Conservation (phyloP, 2,888 invertebrate genomes). For the Ophion slaviceki region DNA sequence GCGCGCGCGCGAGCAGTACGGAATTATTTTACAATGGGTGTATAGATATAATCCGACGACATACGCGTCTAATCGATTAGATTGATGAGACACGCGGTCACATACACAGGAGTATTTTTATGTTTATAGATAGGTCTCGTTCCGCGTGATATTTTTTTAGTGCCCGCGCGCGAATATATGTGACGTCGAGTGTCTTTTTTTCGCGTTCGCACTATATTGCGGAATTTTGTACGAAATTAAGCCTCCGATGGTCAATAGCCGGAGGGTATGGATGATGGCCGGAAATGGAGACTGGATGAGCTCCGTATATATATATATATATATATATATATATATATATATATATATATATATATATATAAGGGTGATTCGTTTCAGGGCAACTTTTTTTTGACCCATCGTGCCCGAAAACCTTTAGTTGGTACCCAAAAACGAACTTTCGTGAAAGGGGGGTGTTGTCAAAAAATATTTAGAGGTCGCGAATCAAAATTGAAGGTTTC, state of each 20-base stretch:
- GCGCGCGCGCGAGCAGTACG: too few species aligned
- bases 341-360: too few species aligned
- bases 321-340: too few species aligned
- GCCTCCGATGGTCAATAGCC: background rate
- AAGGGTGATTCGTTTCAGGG: too few species aligned
- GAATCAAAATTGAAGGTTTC: too few species aligned
- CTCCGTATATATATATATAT: background rate
- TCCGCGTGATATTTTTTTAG: background rate
- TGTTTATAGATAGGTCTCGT: background rate
- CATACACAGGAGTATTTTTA: background rate
- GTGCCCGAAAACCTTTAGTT: too few species aligned
- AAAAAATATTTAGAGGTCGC: too few species aligned
- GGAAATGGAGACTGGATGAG: background rate
- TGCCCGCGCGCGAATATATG: background rate
- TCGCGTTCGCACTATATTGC: background rate
- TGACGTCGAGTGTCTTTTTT: background rate
- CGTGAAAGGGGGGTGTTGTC: too few species aligned
- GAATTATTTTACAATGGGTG: too few species aligned
- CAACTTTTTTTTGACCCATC: too few species aligned
- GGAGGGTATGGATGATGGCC: background rate
- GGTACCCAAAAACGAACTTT: too few species aligned
- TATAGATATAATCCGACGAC: too few species aligned
- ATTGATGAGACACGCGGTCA: background rate
- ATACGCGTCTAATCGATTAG: background rate
- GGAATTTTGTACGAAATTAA: background rate